phyloP scores from a whole-genome alignment of 2,888 invertebrate genomes.

The Ptilodon capucinus region DNA sequence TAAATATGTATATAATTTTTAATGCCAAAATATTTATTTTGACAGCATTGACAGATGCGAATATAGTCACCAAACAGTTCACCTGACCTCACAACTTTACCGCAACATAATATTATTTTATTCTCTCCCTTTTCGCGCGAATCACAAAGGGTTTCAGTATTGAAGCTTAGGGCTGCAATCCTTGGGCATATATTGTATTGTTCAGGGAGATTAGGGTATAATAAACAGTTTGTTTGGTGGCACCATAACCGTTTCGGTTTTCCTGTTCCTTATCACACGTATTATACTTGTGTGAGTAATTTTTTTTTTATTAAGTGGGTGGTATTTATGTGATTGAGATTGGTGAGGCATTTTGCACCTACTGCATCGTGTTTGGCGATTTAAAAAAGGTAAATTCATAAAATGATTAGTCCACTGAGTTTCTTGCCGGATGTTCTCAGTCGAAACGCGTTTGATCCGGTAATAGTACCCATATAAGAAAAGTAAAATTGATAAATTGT shows the following conservation, averaged over 20 bases:
- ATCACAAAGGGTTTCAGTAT: constrained; percentile 45
- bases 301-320: neutral
- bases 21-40: no score
- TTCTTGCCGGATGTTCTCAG: no score
- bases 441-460: no score
- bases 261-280: constrained; percentile 16
- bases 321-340: no score
- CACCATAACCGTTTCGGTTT: constrained; percentile 22
- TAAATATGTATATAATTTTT: no score
- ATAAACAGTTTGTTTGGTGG: constrained; percentile 46
- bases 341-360: neutral
- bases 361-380: no score
- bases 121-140: constrained; percentile 38
- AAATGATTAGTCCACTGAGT: no score
- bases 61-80: no score
- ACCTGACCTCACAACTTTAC: constrained; percentile 9
- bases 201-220: constrained; percentile 48
- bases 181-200: constrained; percentile 48
- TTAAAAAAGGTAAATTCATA: no score
- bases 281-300: constrained; percentile 4
- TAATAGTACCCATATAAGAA: no score
- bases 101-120: constrained; percentile 20
- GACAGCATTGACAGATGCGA: no score
- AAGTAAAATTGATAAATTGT: no score
- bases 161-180: constrained; percentile 41